Evolutionary conservation across 2,888 invertebrate genomes (phyloP).

Genomic region (Smittia aterrima): DNA sequence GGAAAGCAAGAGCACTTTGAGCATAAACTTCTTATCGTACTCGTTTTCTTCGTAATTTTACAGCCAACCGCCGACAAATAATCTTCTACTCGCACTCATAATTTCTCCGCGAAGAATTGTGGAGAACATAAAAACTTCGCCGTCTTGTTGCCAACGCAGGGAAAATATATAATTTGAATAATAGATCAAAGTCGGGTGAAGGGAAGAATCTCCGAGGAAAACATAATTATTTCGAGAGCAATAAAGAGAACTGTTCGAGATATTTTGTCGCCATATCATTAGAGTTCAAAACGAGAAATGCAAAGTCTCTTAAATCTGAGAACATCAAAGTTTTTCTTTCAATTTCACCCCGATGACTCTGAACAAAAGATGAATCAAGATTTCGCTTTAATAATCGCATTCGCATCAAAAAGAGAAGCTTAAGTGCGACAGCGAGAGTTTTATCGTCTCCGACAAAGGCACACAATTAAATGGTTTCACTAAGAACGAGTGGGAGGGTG

Average conservation of each 20-base stretch:
- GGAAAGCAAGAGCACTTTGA: neutral
- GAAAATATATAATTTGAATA: constrained; percentile 33
- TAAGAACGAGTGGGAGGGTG: neutral
- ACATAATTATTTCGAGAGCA: constrained; percentile 24
- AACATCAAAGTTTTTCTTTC: neutral
- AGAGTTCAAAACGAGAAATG: neutral
- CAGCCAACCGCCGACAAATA: constrained; percentile 3
- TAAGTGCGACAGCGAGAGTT: constrained; percentile 28
- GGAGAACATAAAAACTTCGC: neutral
- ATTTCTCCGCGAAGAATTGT: constrained; percentile 7
- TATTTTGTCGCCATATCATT: too few species aligned
- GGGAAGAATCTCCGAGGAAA: neutral
- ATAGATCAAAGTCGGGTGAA: constrained; percentile 30
- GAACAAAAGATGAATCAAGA: constrained; percentile 5
- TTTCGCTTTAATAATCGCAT: neutral
- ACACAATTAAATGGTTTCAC: constrained; percentile 18
- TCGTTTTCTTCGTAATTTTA: neutral
- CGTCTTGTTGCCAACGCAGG: neutral
- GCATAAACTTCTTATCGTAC: constrained; percentile 3
- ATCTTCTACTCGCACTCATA: constrained; percentile 39
- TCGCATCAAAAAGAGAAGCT: neutral
- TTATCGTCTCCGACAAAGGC: constrained; percentile 16
- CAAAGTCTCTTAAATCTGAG: neutral
- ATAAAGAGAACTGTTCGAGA: neutral
- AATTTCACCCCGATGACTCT: constrained; percentile 12